These are phyloP conservation scores for Diachasma alloeum DNA, from an alignment of 1,140 invertebrate species.

Conservation along the genomic window DNA sequence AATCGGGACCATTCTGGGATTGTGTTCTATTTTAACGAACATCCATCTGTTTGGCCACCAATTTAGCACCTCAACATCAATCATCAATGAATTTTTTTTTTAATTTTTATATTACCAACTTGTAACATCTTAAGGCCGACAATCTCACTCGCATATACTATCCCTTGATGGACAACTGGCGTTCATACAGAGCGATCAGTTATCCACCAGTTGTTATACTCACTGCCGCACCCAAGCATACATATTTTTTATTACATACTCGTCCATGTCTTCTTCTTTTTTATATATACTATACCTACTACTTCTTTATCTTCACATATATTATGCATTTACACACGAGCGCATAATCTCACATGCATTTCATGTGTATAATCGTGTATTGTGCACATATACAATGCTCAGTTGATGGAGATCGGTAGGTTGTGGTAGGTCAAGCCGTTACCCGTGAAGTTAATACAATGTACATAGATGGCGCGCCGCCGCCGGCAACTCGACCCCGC, in stretches of 20 bases:
- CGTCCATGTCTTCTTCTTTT: slow-evolving; percentile 58
- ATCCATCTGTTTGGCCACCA: slow-evolving; percentile 5
- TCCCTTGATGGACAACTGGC: slow-evolving; percentile 36
- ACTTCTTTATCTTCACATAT: slow-evolving; percentile 31
- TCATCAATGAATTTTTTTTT: slow-evolving; percentile 1
- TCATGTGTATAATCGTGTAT: slow-evolving; percentile 44
- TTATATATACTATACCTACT: slow-evolving; percentile 47
- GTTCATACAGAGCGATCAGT: slow-evolving; percentile 20
- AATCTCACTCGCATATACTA: slow-evolving; percentile 54
- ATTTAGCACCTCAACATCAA: neutral
- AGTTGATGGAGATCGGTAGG: slow-evolving; percentile 64
- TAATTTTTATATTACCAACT: slow-evolving; percentile 37
- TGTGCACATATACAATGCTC: slow-evolving; percentile 48
- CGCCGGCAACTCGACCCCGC: slow-evolving; percentile 62
- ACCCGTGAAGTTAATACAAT: slow-evolving; percentile 63
- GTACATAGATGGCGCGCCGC: slow-evolving; percentile 65
- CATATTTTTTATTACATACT: slow-evolving; percentile 65
- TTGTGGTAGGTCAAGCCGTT: slow-evolving; percentile 63
- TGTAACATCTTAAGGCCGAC: slow-evolving; percentile 54
- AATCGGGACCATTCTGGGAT: slow-evolving; percentile 46
- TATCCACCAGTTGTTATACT: slow-evolving; percentile 62
- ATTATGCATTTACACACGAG: slow-evolving; percentile 28
- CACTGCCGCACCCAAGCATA: slow-evolving; percentile 64
- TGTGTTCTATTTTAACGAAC: slow-evolving; percentile 47
- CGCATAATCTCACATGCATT: slow-evolving; percentile 9